Percentiles rank a stretch among this genome's conserved stretches.
Evolutionary conservation across 2,113 vertebrate genomes (phyloP).

Genomic region (Thomomys bottae): DNA sequence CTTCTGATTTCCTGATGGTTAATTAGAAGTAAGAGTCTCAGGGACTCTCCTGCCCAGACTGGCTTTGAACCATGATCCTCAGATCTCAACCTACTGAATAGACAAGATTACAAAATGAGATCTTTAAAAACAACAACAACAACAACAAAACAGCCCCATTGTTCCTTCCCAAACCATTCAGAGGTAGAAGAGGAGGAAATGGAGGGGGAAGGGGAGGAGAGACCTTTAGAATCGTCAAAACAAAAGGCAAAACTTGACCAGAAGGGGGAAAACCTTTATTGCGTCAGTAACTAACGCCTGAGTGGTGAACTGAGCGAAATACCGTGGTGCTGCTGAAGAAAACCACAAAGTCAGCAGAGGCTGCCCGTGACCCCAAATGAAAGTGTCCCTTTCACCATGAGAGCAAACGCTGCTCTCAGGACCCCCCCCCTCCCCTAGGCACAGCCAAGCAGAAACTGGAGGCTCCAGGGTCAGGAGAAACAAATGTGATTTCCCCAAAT

Average conservation of each 20-base stretch:
- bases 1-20: too few relatives aligned
- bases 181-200: neutral
- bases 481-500: too few relatives aligned
- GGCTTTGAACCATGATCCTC: too few relatives aligned
- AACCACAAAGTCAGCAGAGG: slow-evolving; percentile 43
- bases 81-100: too few relatives aligned
- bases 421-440: neutral
- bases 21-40: too few relatives aligned
- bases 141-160: neutral
- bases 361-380: slow-evolving; percentile 23
- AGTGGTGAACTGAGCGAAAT: slow-evolving; percentile 31
- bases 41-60: too few relatives aligned
- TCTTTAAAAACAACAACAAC: neutral
- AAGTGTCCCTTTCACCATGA: slow-evolving; percentile 38
- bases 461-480: neutral
- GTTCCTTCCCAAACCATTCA: neutral
- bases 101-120: neutral
- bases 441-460: neutral
- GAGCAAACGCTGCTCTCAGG: accelerated
- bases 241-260: slow-evolving; percentile 50
- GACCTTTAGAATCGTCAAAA: slow-evolving; percentile 10
- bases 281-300: slow-evolving; percentile 34
- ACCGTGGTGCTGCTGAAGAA: slow-evolving; percentile 39
- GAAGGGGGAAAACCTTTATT: slow-evolving; percentile 45
- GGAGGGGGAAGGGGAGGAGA: neutral